These are phyloP conservation scores for Megalurothrips usitatus DNA, from an alignment of 2,888 invertebrate genomes.

Conservation along the genomic window DNA sequence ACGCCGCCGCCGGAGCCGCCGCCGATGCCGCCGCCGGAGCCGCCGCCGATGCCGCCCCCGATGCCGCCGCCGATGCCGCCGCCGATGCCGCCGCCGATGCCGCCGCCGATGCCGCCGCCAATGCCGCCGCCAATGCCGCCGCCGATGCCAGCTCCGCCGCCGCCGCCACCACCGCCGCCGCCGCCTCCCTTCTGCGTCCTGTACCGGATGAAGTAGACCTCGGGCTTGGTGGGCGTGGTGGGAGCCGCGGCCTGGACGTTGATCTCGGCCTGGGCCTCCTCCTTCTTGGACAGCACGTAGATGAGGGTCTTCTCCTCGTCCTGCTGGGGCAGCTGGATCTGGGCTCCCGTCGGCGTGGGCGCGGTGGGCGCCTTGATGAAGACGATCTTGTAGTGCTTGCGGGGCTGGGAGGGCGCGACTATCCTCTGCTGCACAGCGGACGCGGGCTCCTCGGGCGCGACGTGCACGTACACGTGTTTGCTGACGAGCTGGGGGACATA, in stretches of 20 bases:
- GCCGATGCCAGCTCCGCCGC: neutral
- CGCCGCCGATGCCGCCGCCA: neutral
- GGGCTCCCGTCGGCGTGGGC: slow-evolving; percentile 33
- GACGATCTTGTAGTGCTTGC: slow-evolving; percentile 39
- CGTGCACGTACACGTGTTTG: slow-evolving; percentile 46
- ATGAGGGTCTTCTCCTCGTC: slow-evolving; percentile 14
- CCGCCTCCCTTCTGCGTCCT: slow-evolving; percentile 26
- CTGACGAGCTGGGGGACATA: neutral
- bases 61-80: slow-evolving; percentile 1
- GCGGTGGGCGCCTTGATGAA: slow-evolving; percentile 36
- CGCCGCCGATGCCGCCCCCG: neutral
- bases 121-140: neutral
- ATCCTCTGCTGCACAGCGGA: slow-evolving; percentile 6
- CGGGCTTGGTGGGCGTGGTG: slow-evolving; percentile 30
- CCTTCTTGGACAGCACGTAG: slow-evolving; percentile 33
- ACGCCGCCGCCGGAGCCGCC: neutral
- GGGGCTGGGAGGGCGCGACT: slow-evolving; percentile 35
- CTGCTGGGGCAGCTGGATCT: slow-evolving; percentile 24
- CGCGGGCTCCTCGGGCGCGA: slow-evolving; percentile 42
- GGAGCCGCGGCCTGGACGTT: slow-evolving; percentile 28
- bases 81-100: neutral
- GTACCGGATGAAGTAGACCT: slow-evolving; percentile 29
- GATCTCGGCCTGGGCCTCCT: slow-evolving; percentile 27
- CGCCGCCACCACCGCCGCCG: slow-evolving; percentile 8
- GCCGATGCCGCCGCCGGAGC: neutral